Evolutionary conservation across 2,888 invertebrate genomes (phyloP).

Genomic region (Trissoscelio sp.): DNA sequence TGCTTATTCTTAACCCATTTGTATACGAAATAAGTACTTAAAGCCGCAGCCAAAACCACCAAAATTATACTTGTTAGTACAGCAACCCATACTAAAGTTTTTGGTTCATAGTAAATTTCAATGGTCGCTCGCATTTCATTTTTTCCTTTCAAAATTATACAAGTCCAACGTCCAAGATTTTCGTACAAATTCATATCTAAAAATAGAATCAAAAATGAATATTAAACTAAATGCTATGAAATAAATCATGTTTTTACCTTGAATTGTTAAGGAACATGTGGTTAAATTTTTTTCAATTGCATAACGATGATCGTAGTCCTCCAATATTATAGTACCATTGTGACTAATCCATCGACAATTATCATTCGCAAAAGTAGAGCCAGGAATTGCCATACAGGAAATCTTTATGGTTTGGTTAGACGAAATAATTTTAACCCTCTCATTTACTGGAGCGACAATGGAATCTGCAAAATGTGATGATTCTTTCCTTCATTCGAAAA

Average conservation of each 20-base stretch:
- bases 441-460: conserved; percentile 15
- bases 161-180: not conserved
- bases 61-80: not conserved
- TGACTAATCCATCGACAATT: conserved; percentile 73
- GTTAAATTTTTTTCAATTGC: not conserved
- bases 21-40: not conserved
- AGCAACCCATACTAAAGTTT: not conserved
- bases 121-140: not conserved
- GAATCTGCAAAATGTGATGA: conserved; percentile 42
- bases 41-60: not conserved
- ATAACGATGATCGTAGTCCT: conserved; percentile 26
- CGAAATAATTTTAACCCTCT: conserved; percentile 20
- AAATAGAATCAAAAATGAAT: too few species aligned
- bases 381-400: conserved; percentile 62
- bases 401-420: conserved; percentile 22
- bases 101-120: not conserved
- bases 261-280: conserved; percentile 9
- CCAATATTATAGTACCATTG: conserved; percentile 64
- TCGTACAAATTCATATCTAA: not conserved
- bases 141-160: not conserved
- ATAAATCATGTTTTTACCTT: conserved; percentile 10
- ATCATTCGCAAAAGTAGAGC: conserved; percentile 50
- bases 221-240: too few species aligned
- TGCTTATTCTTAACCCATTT: not conserved
- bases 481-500: too few species aligned